Conservation (phyloP, 2,888 invertebrate genomes). For the Maniola hyperantus region DNA sequence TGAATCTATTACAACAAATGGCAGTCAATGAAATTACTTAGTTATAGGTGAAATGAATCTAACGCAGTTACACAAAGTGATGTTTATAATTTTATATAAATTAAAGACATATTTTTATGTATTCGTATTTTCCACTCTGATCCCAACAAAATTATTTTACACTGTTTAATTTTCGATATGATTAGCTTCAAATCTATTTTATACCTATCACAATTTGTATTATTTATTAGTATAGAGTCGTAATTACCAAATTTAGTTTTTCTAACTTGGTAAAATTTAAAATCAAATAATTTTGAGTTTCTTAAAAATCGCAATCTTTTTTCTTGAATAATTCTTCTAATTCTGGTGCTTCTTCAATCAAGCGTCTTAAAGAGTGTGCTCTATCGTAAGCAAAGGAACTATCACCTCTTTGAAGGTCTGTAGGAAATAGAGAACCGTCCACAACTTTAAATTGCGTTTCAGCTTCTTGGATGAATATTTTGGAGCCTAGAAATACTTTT, state of each 20-base stretch:
- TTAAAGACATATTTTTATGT: constrained; percentile 50
- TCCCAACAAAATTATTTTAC: not conserved
- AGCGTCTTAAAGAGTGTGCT: constrained; percentile 53
- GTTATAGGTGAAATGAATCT: constrained; percentile 52
- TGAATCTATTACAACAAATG: constrained; percentile 85
- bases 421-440: constrained; percentile 46
- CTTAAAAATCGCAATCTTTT: constrained; percentile 47
- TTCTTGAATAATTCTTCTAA: constrained; percentile 62
- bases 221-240: not conserved
- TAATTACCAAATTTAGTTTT: not conserved
- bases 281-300: not conserved
- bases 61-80: constrained; percentile 52
- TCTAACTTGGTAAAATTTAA: not conserved
- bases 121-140: constrained; percentile 42
- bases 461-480: constrained; percentile 34
- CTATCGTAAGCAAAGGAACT: constrained; percentile 55
- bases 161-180: not conserved
- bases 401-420: constrained; percentile 42
- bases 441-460: constrained; percentile 43
- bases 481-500: constrained; percentile 44
- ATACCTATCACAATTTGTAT: not conserved
- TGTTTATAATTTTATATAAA: constrained; percentile 74
- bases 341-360: constrained; percentile 53
- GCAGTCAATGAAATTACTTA: constrained; percentile 75
- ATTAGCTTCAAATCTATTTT: not conserved